A percentile compares a stretch with the other conserved stretches of the same genome.
Evolutionary conservation across 2,113 vertebrate species (phyloP).

Genomic region (Nyctereutes procyonoides): DNA sequence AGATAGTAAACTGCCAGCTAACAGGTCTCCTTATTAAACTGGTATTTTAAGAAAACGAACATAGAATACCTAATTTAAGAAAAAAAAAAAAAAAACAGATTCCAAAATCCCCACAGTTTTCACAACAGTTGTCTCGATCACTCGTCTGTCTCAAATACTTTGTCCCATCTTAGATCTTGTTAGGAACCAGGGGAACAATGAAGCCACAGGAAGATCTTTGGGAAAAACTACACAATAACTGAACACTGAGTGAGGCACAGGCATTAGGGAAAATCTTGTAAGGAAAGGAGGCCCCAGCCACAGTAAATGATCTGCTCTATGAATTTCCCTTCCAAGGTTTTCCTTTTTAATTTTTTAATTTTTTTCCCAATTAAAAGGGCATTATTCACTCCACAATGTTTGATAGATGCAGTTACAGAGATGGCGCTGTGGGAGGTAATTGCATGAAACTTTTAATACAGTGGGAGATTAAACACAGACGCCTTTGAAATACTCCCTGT

Average conservation of each 20-base stretch:
- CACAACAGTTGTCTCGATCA: not conserved
- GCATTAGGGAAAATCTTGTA: not conserved
- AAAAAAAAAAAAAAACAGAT: not conserved
- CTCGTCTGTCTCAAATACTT: not conserved
- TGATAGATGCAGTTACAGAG: not conserved
- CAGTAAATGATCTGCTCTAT: not conserved
- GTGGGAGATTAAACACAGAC: not conserved
- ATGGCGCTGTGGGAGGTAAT: not conserved
- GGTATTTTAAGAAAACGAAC: not conserved
- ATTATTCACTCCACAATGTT: not conserved
- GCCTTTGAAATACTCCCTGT: not conserved
- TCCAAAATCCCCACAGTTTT: not conserved
- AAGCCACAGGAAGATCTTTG: not conserved
- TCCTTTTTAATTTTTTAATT: no score
- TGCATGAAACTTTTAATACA: not conserved
- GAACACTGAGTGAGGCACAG: not conserved
- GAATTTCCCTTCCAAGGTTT: not conserved
- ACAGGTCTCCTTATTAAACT: not conserved
- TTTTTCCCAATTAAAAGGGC: conserved; percentile 24
- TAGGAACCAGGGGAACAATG: not conserved
- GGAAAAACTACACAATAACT: not conserved
- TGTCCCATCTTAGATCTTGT: not conserved
- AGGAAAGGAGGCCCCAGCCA: not conserved
- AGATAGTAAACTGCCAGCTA: not conserved
- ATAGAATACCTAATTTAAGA: not conserved